Evolutionary conservation across 2,888 invertebrate species (phyloP).

Genomic region (Eudiplozoon nipponicum): DNA sequence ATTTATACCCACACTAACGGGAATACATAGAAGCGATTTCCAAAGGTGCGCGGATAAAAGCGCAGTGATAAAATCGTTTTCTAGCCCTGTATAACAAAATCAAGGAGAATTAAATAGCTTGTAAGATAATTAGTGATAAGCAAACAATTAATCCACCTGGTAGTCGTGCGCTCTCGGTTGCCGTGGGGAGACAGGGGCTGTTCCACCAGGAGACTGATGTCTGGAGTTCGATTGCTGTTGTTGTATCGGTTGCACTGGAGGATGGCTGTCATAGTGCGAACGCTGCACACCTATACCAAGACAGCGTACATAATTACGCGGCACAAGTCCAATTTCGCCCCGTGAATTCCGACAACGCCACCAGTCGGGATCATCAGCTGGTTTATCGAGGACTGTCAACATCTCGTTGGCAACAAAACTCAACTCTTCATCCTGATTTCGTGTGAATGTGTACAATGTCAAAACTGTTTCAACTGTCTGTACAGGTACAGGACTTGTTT

Average conservation of each 20-base stretch:
- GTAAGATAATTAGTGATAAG: too few species aligned
- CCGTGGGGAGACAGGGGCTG: too few species aligned
- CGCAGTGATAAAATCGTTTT: too few species aligned
- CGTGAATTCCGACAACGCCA: slow-evolving; percentile 65
- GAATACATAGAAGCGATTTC: too few species aligned
- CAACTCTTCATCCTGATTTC: slow-evolving; percentile 49
- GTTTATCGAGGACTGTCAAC: slow-evolving; percentile 51
- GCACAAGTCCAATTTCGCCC: slow-evolving; percentile 70
- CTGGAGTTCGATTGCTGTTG: slow-evolving; percentile 19
- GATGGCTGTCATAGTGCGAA: too few species aligned
- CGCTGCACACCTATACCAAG: too few species aligned
- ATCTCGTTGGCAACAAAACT: slow-evolving; percentile 73
- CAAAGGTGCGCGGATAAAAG: too few species aligned
- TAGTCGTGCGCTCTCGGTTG: too few species aligned
- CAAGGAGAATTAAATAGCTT: too few species aligned
- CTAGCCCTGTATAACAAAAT: too few species aligned
- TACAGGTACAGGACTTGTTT: not conserved
- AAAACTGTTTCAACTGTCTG: slow-evolving; percentile 52
- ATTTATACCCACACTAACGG: too few species aligned
- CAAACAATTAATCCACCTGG: too few species aligned
- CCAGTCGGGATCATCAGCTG: slow-evolving; percentile 91
- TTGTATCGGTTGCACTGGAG: slow-evolving; percentile 20
- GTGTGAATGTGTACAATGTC: slow-evolving; percentile 48
- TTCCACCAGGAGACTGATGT: slow-evolving; percentile 17
- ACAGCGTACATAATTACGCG: slow-evolving; percentile 34